These are phyloP conservation scores for Palythoa grandiflora DNA, from an alignment of 92 coral and sea anemone species.

Conservation along the genomic window DNA sequence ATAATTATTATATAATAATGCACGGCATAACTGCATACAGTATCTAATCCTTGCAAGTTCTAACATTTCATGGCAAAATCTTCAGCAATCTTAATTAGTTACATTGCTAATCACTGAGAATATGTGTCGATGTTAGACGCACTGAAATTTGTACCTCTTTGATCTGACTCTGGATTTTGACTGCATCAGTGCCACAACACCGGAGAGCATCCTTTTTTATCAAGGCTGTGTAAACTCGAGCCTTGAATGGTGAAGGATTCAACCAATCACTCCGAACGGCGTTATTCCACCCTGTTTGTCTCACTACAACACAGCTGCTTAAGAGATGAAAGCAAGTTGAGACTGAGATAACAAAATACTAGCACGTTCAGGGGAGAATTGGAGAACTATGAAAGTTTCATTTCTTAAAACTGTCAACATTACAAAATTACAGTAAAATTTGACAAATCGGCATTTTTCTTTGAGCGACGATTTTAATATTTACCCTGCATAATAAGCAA, in stretches of 20 bases:
- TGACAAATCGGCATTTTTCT: too few species aligned
- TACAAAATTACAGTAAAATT: too few species aligned
- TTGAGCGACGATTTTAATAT: too few species aligned
- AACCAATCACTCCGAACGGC: conserved; percentile 56
- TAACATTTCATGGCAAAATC: too few species aligned
- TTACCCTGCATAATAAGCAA: too few species aligned
- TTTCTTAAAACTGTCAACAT: too few species aligned
- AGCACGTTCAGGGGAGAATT: neutral
- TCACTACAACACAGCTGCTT: conserved; percentile 34
- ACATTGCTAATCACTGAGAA: neutral
- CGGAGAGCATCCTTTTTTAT: conserved; percentile 76
- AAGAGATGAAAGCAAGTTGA: neutral
- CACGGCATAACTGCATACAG: too few species aligned
- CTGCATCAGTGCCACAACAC: conserved; percentile 23
- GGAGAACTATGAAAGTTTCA: neutral
- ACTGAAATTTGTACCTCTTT: conserved; percentile 7
- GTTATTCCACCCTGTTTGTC: conserved; percentile 39
- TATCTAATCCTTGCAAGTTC: too few species aligned
- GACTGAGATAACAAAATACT: neutral
- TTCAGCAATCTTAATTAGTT: neutral
- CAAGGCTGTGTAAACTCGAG: conserved; percentile 63
- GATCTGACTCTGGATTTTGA: conserved; percentile 36
- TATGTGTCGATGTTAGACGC: neutral
- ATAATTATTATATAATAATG: too few species aligned
- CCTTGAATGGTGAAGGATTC: conserved; percentile 86